Base-by-base conservation (phyloP, 2,113 vertebrate species). In the Erinaceus europaeus region DNA sequence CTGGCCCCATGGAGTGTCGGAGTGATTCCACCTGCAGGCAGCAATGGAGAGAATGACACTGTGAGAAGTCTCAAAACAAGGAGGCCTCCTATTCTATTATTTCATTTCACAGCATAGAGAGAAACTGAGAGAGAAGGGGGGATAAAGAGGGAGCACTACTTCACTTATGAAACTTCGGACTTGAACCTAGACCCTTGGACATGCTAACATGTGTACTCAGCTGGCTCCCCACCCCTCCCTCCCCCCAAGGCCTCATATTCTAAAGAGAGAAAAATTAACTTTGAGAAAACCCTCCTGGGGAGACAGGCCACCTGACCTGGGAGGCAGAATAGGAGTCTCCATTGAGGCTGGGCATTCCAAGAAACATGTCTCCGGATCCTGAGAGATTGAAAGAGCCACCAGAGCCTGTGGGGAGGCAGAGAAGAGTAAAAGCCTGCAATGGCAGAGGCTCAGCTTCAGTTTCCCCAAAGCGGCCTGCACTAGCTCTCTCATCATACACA, bases 361-460 rank as follows among this genome's bases (percentile, higher is more conserved):
- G 97, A 96, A 99, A 98, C 93, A 98, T 97, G 96, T 99, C 98
- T 91, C 98, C 98, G 44, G 98, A 98, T 79, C 98, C 98, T 17
- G 98, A 97, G 92, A 98, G 97, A 68, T 98, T 98, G 97, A 98
- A 99, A 91, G 98, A 98, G 53, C 98, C 98, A 20, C 96, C 96
- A 42, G 98, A 98, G 76, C 98, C 98, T 99, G 89, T 13, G 85
- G 71, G 42, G 50, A 64, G 57, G 77, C 12, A 84, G 82, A 25
- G 42, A 57, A 57, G 44, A 42, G 42, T 52, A 2, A n/a, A 36
- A 80, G 57, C 23, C 38, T 6, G 18, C 18, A 46, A 53, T 3
- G 27, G 52, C 44, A 82, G 78, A 74, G 42, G 29, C 11, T 32
- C 53, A 40, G 17, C 4, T 34, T 36, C 59, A 17, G 42, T 46